phyloP scores from a whole-genome alignment of 2,113 vertebrate species.

The Callipepla squamata region DNA sequence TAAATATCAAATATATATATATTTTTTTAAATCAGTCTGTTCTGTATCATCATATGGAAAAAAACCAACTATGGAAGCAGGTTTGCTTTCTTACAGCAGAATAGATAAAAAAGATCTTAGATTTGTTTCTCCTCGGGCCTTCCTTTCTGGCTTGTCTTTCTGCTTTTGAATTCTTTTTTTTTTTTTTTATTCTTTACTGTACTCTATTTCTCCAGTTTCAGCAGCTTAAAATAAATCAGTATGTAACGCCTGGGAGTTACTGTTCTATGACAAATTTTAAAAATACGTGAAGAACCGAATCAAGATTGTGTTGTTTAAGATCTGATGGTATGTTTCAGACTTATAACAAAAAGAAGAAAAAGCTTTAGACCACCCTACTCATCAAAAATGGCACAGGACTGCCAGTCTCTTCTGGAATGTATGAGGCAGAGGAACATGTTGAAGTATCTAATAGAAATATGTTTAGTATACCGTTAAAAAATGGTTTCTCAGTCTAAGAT shows the following conservation, averaged over 20 bases:
- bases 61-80: neutral
- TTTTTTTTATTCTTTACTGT: neutral
- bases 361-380: neutral
- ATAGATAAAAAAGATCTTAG: neutral
- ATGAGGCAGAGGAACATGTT: neutral
- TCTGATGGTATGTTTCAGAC: neutral
- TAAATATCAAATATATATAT: neutral
- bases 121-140: accelerated
- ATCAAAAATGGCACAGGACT: neutral
- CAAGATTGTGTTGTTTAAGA: accelerated
- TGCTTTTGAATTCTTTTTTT: neutral
- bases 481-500: neutral
- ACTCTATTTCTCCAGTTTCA: neutral
- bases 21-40: neutral
- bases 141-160: neutral
- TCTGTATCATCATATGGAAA: neutral
- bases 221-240: neutral
- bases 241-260: neutral
- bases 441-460: neutral
- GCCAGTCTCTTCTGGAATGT: accelerated
- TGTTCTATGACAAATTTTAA: neutral
- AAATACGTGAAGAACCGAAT: neutral
- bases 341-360: neutral
- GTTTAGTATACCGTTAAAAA: too few relatives aligned
- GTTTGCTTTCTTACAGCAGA: neutral